Percentiles rank a stretch among this genome's conserved stretches.
phyloP scores from a whole-genome alignment of 1,140 invertebrate species.

The Camponotus vicinus region DNA sequence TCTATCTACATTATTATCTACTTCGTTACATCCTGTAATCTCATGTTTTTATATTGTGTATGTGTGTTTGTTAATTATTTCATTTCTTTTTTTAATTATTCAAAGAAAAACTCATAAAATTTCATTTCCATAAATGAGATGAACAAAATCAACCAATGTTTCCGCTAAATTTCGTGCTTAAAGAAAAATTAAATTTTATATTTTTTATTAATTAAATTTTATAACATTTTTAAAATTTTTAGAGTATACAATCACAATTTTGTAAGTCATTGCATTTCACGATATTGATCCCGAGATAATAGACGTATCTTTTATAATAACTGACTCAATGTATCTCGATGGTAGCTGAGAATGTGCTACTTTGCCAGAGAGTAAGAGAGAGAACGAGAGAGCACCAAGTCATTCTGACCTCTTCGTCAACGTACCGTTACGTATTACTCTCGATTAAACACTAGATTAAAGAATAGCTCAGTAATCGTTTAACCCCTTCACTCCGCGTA shows the following conservation, averaged over 20 bases:
- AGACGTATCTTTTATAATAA: not conserved
- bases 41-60: not conserved
- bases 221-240: no score
- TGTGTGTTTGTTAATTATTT: not conserved
- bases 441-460: slow-evolving; percentile 46
- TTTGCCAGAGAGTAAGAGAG: slow-evolving; percentile 4
- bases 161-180: not conserved
- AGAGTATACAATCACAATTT: no score
- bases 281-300: slow-evolving; percentile 4
- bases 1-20: not conserved
- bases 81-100: not conserved
- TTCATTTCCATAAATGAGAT: not conserved
- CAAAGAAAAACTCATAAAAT: not conserved
- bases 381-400: slow-evolving; percentile 13
- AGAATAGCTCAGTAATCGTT: slow-evolving; percentile 59
- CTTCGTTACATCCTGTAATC: not conserved
- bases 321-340: slow-evolving; percentile 6
- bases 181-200: not conserved
- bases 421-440: slow-evolving; percentile 81
- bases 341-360: slow-evolving; percentile 40
- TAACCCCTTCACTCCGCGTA: slow-evolving; percentile 46
- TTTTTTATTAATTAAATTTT: not conserved
- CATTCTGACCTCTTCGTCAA: slow-evolving; percentile 66
- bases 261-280: not conserved
- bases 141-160: not conserved